phyloP scores from a whole-genome alignment of 2,797 vertebrate genomes.

The Oreonectes daqikongensis region DNA sequence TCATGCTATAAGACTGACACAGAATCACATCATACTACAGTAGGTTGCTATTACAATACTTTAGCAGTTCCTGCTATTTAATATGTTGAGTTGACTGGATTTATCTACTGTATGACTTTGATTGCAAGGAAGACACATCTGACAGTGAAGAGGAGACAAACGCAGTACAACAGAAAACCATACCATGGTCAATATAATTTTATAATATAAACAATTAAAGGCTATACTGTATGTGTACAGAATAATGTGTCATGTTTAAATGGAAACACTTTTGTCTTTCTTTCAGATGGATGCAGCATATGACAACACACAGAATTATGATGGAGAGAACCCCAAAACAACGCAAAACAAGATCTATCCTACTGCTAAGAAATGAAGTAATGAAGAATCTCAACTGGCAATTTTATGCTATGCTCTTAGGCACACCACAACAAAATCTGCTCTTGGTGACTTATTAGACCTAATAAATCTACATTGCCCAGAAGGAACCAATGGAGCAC shows the following conservation, averaged over 20 bases:
- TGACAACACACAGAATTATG: not conserved
- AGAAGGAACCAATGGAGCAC: slow-evolving; percentile 33
- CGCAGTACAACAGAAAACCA: not conserved
- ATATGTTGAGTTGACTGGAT: too few species aligned
- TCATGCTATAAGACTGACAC: not conserved
- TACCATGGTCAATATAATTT: not conserved
- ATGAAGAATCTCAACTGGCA: not conserved
- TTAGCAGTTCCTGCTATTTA: not conserved
- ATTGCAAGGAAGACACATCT: not conserved
- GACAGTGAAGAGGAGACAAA: not conserved
- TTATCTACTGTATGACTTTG: too few species aligned
- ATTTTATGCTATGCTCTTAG: slow-evolving; percentile 25
- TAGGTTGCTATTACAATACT: not conserved
- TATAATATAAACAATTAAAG: too few species aligned
- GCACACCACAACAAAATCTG: slow-evolving; percentile 17
- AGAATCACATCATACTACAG: not conserved
- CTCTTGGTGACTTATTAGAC: slow-evolving; percentile 10
- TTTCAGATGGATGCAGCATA: not conserved
- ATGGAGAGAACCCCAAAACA: not conserved
- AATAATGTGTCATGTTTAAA: too few species aligned
- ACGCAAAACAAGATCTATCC: not conserved
- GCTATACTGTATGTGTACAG: too few species aligned
- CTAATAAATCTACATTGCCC: slow-evolving; percentile 37
- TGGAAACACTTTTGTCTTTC: too few species aligned
- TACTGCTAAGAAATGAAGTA: slow-evolving; percentile 1